These are phyloP conservation scores for Cantharis rustica DNA, from an alignment of 2,888 invertebrate genomes.

Conservation along the genomic window DNA sequence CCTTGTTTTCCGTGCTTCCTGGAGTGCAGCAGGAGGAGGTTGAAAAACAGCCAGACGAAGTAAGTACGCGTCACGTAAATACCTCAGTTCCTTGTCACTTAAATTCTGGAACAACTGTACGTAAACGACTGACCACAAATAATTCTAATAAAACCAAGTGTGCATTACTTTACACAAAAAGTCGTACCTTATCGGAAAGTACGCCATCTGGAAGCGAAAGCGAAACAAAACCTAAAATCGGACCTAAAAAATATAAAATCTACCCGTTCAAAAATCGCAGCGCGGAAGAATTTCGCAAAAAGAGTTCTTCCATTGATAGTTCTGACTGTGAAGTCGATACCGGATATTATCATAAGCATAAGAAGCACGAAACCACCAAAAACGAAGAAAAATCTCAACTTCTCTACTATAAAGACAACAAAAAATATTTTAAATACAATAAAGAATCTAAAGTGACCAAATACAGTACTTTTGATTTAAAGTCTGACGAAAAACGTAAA, in stretches of 20 bases:
- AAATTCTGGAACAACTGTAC: constrained; percentile 34
- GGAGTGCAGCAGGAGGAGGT: constrained; percentile 54
- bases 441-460: constrained; percentile 50
- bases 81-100: constrained; percentile 43
- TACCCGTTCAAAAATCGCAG: constrained; percentile 45
- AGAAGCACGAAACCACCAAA: constrained; percentile 45
- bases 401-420: constrained; percentile 51
- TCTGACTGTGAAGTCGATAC: constrained; percentile 49
- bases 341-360: constrained; percentile 34
- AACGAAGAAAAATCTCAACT: constrained; percentile 53
- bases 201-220: constrained; percentile 18
- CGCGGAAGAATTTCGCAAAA: constrained; percentile 46
- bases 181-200: constrained; percentile 11
- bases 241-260: constrained; percentile 33
- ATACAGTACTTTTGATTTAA: constrained; percentile 54
- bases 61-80: constrained; percentile 52
- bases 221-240: constrained; percentile 12
- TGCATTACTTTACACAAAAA: constrained; percentile 18
- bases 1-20: constrained; percentile 39
- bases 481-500: constrained; percentile 43
- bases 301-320: constrained; percentile 47
- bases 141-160: constrained; percentile 19
- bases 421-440: constrained; percentile 50
- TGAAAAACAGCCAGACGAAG: constrained; percentile 52
- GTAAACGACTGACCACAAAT: constrained; percentile 36